Conservation (phyloP, 2,113 vertebrate species). For the Sterna hirundo region DNA sequence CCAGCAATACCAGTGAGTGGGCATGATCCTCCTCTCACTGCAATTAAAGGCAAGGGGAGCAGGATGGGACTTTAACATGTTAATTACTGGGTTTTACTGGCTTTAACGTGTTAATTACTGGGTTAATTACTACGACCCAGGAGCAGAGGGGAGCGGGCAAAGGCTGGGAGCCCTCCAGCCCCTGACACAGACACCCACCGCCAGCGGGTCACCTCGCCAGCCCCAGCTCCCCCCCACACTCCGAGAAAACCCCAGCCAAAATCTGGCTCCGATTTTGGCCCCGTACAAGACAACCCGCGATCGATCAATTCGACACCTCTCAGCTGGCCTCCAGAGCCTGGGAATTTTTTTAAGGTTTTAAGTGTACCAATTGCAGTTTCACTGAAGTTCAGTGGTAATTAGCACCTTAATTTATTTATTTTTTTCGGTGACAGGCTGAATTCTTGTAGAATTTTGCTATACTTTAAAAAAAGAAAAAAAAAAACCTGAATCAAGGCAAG, state of each 20-base stretch:
- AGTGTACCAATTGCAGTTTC: not conserved
- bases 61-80: not conserved
- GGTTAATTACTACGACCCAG: not conserved
- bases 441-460: not conserved
- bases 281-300: accelerated
- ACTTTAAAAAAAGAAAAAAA: not conserved
- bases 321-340: not conserved
- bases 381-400: not conserved
- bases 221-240: too few relatives aligned
- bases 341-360: not conserved
- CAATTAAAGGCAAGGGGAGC: not conserved
- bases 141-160: not conserved
- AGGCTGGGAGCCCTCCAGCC: not conserved
- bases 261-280: accelerated
- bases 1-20: not conserved
- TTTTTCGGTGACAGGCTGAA: not conserved
- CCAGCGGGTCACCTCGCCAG: accelerated
- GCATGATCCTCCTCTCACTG: not conserved
- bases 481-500: not conserved
- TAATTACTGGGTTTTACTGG: not conserved
- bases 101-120: too few relatives aligned
- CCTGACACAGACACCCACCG: not conserved
- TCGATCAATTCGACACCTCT: not conserved
- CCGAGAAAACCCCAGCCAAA: too few relatives aligned
- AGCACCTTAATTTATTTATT: not conserved